Evolutionary conservation across 2,797 vertebrate genomes (phyloP).

Genomic region (Coregonus suidteri): DNA sequence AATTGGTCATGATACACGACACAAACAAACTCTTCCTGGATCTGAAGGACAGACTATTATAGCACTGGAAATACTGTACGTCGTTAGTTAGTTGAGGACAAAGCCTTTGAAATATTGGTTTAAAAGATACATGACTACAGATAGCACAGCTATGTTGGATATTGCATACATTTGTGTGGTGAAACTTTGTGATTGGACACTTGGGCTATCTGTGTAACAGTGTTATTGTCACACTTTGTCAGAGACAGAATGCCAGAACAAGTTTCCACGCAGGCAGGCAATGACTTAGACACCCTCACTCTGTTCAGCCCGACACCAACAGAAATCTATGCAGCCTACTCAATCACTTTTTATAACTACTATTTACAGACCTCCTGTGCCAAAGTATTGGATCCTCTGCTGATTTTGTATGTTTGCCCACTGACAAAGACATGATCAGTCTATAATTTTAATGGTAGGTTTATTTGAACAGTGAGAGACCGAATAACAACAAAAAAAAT

Average conservation of each 20-base stretch:
- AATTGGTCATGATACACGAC: constrained; percentile 72
- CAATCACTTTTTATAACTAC: too few species aligned
- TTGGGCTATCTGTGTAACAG: too few species aligned
- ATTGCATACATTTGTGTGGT: neutral
- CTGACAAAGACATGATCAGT: too few species aligned
- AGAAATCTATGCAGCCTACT: constrained; percentile 62
- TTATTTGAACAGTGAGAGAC: too few species aligned
- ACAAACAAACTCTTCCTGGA: constrained; percentile 61
- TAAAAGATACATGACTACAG: neutral
- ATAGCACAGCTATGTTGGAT: neutral
- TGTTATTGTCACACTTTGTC: constrained; percentile 40
- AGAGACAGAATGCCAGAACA: constrained; percentile 69
- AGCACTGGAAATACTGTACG: constrained; percentile 58
- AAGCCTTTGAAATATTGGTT: neutral
- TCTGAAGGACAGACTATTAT: constrained; percentile 69
- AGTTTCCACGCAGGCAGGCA: constrained; percentile 61
- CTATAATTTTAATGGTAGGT: too few species aligned
- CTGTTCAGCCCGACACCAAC: constrained; percentile 72
- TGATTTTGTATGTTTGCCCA: too few species aligned
- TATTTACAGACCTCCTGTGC: too few species aligned
- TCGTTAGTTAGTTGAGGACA: constrained; percentile 20
- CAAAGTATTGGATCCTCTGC: too few species aligned
- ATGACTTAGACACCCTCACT: constrained; percentile 76
- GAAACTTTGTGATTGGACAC: too few species aligned
- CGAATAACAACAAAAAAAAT: too few species aligned